Conservation (phyloP, 2,888 invertebrate genomes). For the Helicoverpa assulta region DNA sequence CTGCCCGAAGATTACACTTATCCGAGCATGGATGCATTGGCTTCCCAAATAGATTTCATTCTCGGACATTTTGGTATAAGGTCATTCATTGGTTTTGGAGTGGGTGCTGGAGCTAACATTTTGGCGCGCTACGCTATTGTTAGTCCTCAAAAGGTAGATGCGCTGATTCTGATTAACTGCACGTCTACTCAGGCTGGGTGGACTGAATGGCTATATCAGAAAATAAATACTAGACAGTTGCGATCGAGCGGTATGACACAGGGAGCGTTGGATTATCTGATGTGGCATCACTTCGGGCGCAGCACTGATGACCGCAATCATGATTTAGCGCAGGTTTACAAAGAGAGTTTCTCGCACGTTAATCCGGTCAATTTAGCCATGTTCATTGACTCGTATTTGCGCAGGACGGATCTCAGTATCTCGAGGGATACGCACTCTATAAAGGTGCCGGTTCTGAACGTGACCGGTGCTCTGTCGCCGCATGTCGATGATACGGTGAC, state of each 20-base stretch:
- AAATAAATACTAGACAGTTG: conserved; percentile 97
- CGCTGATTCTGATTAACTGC: conserved; percentile 97
- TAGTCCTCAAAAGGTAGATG: conserved; percentile 96
- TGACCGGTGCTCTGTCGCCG: conserved; percentile 98
- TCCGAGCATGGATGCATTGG: conserved; percentile 99
- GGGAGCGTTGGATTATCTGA: conserved; percentile 97
- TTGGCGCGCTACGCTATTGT: conserved; percentile 96
- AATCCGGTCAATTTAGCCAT: conserved; percentile 98
- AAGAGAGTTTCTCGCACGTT: conserved; percentile 97
- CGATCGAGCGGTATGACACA: conserved; percentile 97
- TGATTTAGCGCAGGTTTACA: conserved; percentile 98
- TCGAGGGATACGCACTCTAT: conserved; percentile 91
- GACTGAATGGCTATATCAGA: conserved; percentile 99
- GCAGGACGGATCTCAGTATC: conserved; percentile 97
- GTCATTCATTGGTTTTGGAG: conserved; percentile 98
- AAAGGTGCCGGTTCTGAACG: conserved; percentile 97
- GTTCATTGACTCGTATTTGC: conserved; percentile 98
- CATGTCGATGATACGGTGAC: conserved; percentile 99
- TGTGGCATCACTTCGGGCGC: conserved; percentile 99
- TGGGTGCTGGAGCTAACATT: conserved; percentile 99
- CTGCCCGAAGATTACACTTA: conserved; percentile 97
- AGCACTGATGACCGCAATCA: conserved; percentile 97
- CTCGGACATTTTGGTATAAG: conserved; percentile 97
- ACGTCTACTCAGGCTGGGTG: conserved; percentile 98
- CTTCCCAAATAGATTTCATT: conserved; percentile 97